phyloP scores from a whole-genome alignment of 2,888 invertebrate genomes.

The Blastobasis adustella region DNA sequence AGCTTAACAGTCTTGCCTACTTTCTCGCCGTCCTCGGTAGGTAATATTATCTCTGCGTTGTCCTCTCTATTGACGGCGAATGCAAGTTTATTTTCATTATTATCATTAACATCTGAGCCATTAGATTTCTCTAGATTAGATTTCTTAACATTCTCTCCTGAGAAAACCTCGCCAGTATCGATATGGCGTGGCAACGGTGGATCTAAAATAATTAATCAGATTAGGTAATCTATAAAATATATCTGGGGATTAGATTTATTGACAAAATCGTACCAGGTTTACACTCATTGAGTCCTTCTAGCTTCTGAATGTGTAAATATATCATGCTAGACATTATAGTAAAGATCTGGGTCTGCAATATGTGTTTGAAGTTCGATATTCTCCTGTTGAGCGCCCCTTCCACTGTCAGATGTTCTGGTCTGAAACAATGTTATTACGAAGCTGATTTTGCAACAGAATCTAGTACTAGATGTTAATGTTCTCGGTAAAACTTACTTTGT shows the following conservation, averaged over 20 bases:
- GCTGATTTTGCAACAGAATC: too few species aligned
- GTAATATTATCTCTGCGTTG: slow-evolving; percentile 20
- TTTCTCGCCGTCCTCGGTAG: slow-evolving; percentile 5
- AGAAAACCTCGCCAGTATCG: neutral
- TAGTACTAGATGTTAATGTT: too few species aligned
- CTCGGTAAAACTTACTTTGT: too few species aligned
- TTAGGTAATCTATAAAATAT: too few species aligned
- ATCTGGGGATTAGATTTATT: too few species aligned
- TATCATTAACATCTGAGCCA: neutral
- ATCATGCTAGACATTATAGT: neutral
- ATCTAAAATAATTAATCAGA: slow-evolving; percentile 3
- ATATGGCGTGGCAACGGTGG: slow-evolving; percentile 1
- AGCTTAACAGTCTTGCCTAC: slow-evolving; percentile 13
- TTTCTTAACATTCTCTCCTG: neutral
- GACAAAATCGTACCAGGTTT: too few species aligned
- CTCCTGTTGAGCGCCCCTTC: neutral
- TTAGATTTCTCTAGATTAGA: neutral
- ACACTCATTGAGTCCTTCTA: too few species aligned
- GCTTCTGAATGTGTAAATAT: too few species aligned
- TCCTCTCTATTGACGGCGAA: slow-evolving; percentile 18
- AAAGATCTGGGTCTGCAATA: neutral
- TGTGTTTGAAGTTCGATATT: neutral
- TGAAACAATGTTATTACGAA: neutral
- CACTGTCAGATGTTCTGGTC: neutral
- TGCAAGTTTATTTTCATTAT: neutral